These are phyloP conservation scores for Chloroceryle amazona DNA, from an alignment of 2,797 vertebrate species.

Conservation along the genomic window DNA sequence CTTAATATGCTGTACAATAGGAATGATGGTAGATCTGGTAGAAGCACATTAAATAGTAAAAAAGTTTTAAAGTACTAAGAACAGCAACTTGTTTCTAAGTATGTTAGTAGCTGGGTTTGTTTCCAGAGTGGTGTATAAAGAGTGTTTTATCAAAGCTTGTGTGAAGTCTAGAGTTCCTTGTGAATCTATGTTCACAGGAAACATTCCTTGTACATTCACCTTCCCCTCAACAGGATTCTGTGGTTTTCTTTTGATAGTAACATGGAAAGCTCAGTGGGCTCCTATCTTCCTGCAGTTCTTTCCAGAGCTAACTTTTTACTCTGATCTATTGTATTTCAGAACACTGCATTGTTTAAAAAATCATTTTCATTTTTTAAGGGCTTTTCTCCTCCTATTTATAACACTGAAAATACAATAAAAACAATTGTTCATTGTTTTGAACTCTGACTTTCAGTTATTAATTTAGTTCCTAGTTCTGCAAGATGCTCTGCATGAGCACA, in stretches of 20 bases:
- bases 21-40: background rate
- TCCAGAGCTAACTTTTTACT: background rate
- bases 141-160: background rate
- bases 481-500: background rate
- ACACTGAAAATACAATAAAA: background rate
- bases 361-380: background rate
- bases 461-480: background rate
- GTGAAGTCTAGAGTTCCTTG: background rate
- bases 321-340: background rate
- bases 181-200: background rate
- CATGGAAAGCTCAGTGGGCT: background rate
- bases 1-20: background rate
- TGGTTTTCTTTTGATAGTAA: background rate
- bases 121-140: background rate
- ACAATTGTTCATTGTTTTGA: background rate
- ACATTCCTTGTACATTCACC: background rate
- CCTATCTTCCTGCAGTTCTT: background rate
- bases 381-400: background rate
- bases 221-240: background rate
- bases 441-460: background rate
- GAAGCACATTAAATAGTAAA: background rate
- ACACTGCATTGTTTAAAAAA: conserved; percentile 1
- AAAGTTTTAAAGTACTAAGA: background rate
- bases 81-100: background rate
- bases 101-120: background rate